A percentile compares a stretch with the other conserved stretches of the same genome.
These are phyloP conservation scores for Eupsilia transversa DNA, from an alignment of 2,888 invertebrate genomes.

Conservation along the genomic window DNA sequence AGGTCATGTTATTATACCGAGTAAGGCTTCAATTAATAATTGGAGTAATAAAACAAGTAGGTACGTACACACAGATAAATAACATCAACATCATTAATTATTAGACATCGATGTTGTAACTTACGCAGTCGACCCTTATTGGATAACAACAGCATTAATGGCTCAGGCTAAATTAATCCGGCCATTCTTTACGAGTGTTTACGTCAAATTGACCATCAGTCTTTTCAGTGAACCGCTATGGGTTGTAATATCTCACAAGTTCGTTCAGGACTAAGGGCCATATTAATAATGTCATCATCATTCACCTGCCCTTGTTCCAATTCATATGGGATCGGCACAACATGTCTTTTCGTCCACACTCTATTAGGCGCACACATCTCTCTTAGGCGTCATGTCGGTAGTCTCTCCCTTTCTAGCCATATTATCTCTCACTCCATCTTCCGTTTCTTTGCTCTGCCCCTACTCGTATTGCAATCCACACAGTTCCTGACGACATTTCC, in stretches of 20 bases:
- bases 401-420: neutral
- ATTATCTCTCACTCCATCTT: neutral
- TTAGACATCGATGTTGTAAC: neutral
- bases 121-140: neutral
- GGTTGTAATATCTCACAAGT: neutral
- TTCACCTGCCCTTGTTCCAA: neutral
- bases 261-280: neutral
- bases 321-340: neutral
- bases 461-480: neutral
- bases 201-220: neutral
- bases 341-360: neutral
- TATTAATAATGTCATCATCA: neutral
- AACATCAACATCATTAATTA: neutral
- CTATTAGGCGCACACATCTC: too few species aligned
- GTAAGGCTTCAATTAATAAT: neutral
- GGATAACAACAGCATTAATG: neutral
- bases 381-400: too few species aligned
- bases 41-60: neutral
- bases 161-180: neutral
- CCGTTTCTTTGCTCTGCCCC: neutral
- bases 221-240: neutral
- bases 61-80: neutral
- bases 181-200: constrained; percentile 1
- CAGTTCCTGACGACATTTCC: neutral
- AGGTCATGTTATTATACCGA: neutral